Evolutionary conservation across 2,888 invertebrate genomes (phyloP), one percentile per base, ranked within the genome.

Genomic region (Agrotis puta): DNA sequence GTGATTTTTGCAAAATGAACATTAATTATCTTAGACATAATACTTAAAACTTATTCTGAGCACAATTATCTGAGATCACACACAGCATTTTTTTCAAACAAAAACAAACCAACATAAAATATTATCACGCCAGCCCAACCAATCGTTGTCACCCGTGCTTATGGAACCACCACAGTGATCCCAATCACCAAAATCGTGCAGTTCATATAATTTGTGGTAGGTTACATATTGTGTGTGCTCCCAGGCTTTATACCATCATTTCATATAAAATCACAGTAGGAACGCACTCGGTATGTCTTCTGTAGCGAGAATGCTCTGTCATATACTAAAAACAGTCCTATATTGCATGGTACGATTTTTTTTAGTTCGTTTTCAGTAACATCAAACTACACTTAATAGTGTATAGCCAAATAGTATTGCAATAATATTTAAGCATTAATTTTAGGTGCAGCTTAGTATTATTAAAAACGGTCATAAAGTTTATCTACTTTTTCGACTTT

Each of bases 211-310:
- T 20, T 33, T 48, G 39, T 22, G 18, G 4, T 45, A 13, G 11
- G 20, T 48, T 48, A 45, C 48, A 79, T 62, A 63, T 51, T 81
- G 79, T 81, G 82, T 79, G 79, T 79, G 78, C 62, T 81, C 82
- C 58, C 82, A 77, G 62, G 20, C 16, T 51, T 45, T 47, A 64
- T 33, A 62, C 47, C 50, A 50, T 39, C 9, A 56, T 51, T 39
- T 39, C 22, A 14, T 48, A 61, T 54, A 33, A 43, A 50, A 57
- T 71, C 43, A 33, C 45, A 24, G 16, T 39, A 27, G 27, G 18
- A 77, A n/a, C 39, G 13, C 24, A 27, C 54, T 64, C 22, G 18
- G 20, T 45, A 64, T 50, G 11, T 66, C 3, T 48, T 45, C 7
- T 14, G n/a, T 48, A 24, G 22, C 3, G 45, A 53, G 47, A 79